phyloP scores from a whole-genome alignment of 2,888 invertebrate species.

The Bruchidius siliquastri region DNA sequence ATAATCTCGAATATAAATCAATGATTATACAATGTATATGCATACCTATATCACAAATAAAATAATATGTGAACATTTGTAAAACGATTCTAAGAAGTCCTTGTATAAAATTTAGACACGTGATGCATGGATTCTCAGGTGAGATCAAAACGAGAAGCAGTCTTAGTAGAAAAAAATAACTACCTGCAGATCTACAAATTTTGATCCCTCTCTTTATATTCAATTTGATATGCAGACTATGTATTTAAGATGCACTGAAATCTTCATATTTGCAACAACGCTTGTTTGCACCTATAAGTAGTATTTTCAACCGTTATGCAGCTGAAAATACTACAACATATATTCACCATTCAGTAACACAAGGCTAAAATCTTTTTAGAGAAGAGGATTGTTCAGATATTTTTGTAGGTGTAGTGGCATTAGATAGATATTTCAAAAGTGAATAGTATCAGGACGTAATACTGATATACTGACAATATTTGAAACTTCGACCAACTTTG shows the following conservation, averaged over 20 bases:
- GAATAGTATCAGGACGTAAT: too few relatives aligned
- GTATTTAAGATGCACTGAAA: not conserved
- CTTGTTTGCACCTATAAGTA: not conserved
- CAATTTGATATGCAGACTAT: constrained; percentile 28
- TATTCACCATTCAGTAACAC: not conserved
- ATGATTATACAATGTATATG: not conserved
- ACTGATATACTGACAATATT: too few relatives aligned
- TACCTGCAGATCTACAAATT: constrained; percentile 35
- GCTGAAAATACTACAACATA: not conserved
- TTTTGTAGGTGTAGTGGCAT: too few relatives aligned
- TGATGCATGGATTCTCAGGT: constrained; percentile 7
- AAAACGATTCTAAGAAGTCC: constrained; percentile 20
- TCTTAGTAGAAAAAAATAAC: constrained; percentile 35
- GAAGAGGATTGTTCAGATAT: too few relatives aligned
- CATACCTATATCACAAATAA: constrained; percentile 19
- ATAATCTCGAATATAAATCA: not conserved
- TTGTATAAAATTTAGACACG: constrained; percentile 26
- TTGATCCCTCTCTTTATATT: constrained; percentile 38
- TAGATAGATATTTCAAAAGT: too few relatives aligned
- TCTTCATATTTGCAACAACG: not conserved
- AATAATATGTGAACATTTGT: constrained; percentile 14
- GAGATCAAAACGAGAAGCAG: constrained; percentile 44
- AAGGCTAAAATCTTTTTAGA: not conserved
- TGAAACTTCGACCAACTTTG: too few relatives aligned
- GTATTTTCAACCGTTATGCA: not conserved